Conservation (phyloP, 2,888 invertebrate genomes). For the Zaprionus obscuricornis region DNA sequence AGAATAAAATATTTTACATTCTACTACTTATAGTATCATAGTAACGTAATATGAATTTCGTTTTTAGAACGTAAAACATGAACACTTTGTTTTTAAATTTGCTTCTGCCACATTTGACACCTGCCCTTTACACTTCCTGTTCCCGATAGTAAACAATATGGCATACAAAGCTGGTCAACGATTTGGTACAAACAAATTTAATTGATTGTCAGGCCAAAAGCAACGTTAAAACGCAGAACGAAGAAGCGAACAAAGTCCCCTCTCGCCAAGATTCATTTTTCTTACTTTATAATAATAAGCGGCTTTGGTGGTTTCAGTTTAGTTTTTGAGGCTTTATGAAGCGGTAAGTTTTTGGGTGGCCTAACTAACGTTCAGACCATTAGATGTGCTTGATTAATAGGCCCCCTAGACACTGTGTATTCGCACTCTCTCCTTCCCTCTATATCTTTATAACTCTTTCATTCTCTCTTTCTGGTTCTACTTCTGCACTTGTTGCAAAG, state of each 20-base stretch:
- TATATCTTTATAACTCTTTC: neutral
- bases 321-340: constrained; percentile 28
- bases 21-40: too few species aligned
- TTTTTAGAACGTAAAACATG: constrained; percentile 42
- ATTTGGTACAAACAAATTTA: constrained; percentile 67
- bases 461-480: neutral
- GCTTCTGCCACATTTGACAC: constrained; percentile 30
- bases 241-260: constrained; percentile 9
- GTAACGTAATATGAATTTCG: too few species aligned
- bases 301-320: constrained; percentile 70
- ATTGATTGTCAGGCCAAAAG: constrained; percentile 74
- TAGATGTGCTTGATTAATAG: constrained; percentile 75
- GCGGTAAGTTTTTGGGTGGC: constrained; percentile 5
- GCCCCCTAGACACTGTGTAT: constrained; percentile 43
- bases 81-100: constrained; percentile 75
- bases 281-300: constrained; percentile 81
- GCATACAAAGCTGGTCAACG: constrained; percentile 24
- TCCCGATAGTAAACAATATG: constrained; percentile 56
- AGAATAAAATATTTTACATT: too few species aligned
- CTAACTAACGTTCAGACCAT: constrained; percentile 52
- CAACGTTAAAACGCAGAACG: constrained; percentile 25
- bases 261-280: constrained; percentile 70
- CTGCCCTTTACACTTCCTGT: constrained; percentile 4
- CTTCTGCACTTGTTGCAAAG: constrained; percentile 70
- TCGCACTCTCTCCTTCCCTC: neutral